phyloP scores from a whole-genome alignment of 2,113 vertebrate genomes.

The Galeopterus variegatus region DNA sequence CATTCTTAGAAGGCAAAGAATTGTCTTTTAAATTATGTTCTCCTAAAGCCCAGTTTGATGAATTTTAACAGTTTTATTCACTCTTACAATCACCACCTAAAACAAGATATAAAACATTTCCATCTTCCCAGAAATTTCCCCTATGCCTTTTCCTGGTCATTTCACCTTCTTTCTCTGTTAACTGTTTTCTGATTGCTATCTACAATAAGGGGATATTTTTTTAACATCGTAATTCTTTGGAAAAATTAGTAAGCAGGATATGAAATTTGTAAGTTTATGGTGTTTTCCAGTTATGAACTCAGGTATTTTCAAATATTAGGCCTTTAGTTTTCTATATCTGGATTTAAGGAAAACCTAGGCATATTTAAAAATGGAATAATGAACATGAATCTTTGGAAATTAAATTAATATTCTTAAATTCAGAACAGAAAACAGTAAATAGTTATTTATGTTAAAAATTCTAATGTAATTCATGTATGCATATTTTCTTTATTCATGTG shows the following conservation, averaged over 20 bases:
- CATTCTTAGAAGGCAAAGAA: not conserved
- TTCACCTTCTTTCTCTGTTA: not conserved
- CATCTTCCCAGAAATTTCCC: not conserved
- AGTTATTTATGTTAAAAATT: not conserved
- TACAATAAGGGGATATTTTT: slow-evolving; percentile 33
- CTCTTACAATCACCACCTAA: not conserved
- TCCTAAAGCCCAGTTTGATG: not conserved
- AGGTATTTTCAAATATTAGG: not conserved
- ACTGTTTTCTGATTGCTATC: not conserved
- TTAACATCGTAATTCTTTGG: not conserved
- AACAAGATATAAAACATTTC: slow-evolving; percentile 3
- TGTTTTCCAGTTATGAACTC: not conserved
- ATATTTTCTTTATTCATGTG: not conserved
- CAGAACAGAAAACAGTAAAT: not conserved
- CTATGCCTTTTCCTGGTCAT: not conserved
- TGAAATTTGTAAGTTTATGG: not conserved
- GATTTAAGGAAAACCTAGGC: not conserved
- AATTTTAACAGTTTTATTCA: not conserved
- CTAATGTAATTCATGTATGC: not conserved
- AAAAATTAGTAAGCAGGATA: not conserved
- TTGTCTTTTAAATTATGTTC: not conserved
- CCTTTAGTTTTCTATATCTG: not conserved
- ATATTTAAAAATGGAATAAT: slow-evolving; percentile 49
- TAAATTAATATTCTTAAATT: slow-evolving; percentile 39
- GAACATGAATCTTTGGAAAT: slow-evolving; percentile 28